Base-by-base conservation (phyloP, 2,797 vertebrate genomes). In the Siniperca undulata region DNA sequence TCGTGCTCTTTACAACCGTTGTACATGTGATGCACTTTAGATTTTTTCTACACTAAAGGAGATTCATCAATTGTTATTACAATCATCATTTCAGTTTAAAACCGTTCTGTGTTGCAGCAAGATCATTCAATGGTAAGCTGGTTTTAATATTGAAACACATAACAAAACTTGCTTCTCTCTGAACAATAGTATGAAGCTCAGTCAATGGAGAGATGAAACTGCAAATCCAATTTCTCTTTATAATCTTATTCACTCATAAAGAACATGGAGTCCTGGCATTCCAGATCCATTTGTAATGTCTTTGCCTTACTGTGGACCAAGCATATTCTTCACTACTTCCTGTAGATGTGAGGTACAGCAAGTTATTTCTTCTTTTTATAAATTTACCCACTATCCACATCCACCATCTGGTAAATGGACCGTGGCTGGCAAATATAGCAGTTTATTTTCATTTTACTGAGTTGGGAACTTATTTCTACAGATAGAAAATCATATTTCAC, bases 401-500 rank as follows among this genome's bases (percentile, higher is more conserved):
- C 66, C 68, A 78, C 74, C 85, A 70, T 83, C 80, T 86, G 83
- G 84, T 82, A 90, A 93, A 91, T 88, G 79, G 73, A 65, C 72
- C 68, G n/a, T 69, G 70, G 80, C 72, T 86, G 64, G 72, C 71
- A 89, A 85, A 90, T 90, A 89, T 69, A 86, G 75, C 67, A 77
- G 80, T 91, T 91, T 88, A 83, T 85, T 92, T 90, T 88, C 78
- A 88, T 89, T 89, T 91, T 61, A 86, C 67, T 10, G 72, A 84
- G 84, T 78, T 87, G 78, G 82, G 74, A 89, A 92, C 78, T 76
- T 91, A 80, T 92, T 94, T 90, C 83, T 60, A 64, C 86, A 86
- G 61, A 87, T 83, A 87, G 83, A 86, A 93, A 68, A 92, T 86
- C 85, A 85, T 81, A 93, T 93, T 91, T 89, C 87, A 82, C 66